A percentile compares a stretch with the other conserved stretches of the same genome.
phyloP scores from a whole-genome alignment of 2,113 vertebrate species.

The Corvus moneduloides region DNA sequence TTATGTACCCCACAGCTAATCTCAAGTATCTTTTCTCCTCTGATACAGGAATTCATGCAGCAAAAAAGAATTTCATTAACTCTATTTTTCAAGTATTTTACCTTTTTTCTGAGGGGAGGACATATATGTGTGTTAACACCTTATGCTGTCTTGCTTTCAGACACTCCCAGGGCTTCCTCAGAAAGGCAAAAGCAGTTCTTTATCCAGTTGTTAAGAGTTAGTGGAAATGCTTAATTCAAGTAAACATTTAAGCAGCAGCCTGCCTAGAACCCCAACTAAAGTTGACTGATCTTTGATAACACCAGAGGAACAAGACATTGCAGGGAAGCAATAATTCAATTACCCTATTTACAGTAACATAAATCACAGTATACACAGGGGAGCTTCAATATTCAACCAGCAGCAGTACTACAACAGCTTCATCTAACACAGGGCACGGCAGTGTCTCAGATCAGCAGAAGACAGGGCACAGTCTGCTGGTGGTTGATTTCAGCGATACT shows the following conservation, averaged over 20 bases:
- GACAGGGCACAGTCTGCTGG: neutral
- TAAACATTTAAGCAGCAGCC: neutral
- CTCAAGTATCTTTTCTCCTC: neutral
- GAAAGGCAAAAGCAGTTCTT: neutral
- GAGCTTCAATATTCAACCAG: neutral
- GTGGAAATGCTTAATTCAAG: neutral
- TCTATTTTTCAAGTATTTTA: neutral
- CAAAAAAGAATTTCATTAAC: neutral
- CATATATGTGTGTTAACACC: neutral
- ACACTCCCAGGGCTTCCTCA: neutral
- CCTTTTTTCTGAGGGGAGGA: neutral
- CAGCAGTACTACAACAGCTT: neutral
- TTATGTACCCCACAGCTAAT: conserved; percentile 19
- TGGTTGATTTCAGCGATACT: neutral
- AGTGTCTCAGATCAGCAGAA: neutral
- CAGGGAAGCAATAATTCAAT: conserved; percentile 3
- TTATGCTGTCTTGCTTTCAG: neutral
- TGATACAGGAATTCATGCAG: neutral
- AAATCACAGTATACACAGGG: neutral
- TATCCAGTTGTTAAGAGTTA: neutral
- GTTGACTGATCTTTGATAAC: neutral
- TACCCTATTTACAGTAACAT: neutral
- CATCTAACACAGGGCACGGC: neutral
- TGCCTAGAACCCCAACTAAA: neutral
- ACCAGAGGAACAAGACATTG: neutral